Percentiles rank a stretch among this genome's conserved stretches.
These are phyloP conservation scores for Lochmaea crataegi DNA, from an alignment of 2,888 invertebrate genomes.

Conservation along the genomic window DNA sequence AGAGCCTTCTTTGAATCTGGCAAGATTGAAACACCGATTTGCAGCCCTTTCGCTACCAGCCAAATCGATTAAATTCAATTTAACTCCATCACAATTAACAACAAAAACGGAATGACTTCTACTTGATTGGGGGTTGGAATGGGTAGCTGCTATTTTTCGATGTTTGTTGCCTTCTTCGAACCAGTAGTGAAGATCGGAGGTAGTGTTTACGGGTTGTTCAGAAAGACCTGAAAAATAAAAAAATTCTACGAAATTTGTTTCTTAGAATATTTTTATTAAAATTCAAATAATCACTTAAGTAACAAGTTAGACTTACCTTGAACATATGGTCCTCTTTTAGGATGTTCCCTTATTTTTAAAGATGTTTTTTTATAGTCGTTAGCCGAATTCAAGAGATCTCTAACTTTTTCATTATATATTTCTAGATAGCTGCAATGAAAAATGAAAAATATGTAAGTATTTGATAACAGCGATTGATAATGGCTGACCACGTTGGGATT, in stretches of 20 bases:
- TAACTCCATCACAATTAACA: conserved; percentile 74
- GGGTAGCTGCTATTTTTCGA: conserved; percentile 78
- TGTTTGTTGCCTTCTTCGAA: conserved; percentile 72
- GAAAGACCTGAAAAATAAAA: conserved; percentile 69
- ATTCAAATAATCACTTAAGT: background rate
- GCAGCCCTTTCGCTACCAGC: conserved; percentile 78
- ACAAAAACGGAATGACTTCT: conserved; percentile 81
- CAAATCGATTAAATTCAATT: conserved; percentile 72
- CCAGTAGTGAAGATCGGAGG: conserved; percentile 69
- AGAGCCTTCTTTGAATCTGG: conserved; percentile 72
- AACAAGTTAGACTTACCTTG: conserved; percentile 71
- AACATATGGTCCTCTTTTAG: conserved; percentile 81
- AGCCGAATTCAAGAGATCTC: conserved; percentile 71
- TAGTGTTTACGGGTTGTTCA: conserved; percentile 71
- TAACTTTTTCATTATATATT: conserved; percentile 77
- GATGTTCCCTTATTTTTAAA: conserved; percentile 83
- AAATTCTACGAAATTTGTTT: background rate
- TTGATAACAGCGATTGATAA: background rate
- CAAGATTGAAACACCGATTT: conserved; percentile 63
- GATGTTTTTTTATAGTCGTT: conserved; percentile 53
- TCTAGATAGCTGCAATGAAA: conserved; percentile 69
- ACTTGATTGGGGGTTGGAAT: conserved; percentile 77
- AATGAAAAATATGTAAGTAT: background rate
- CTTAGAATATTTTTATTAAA: too few species aligned
- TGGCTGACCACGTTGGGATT: too few species aligned